phyloP scores from a whole-genome alignment of 2,888 invertebrate species.

The Acleris laterana region DNA sequence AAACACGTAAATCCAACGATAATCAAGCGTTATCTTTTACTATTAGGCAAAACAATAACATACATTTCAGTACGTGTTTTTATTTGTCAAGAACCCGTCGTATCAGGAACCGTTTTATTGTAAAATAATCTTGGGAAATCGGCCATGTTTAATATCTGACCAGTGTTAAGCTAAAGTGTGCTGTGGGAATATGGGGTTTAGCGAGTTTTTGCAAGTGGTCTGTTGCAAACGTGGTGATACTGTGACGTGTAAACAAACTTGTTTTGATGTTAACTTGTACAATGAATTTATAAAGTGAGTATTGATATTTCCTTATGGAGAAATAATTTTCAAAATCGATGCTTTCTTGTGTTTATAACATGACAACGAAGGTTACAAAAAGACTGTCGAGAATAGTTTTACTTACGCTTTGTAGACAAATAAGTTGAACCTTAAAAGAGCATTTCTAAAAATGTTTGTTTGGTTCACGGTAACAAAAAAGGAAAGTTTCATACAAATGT shows the following conservation, averaged over 20 bases:
- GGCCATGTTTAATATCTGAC: constrained; percentile 2
- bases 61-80: constrained; percentile 27
- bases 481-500: no score
- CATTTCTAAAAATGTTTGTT: no score
- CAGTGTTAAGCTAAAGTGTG: constrained; percentile 12
- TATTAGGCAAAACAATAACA: constrained; percentile 16
- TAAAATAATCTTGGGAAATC: constrained; percentile 4
- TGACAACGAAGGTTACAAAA: no score
- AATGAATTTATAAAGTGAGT: constrained; percentile 31
- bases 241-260: constrained; percentile 14
- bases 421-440: no score
- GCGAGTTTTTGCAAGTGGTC: constrained; percentile 30
- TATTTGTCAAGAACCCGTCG: constrained; percentile 15
- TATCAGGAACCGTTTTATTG: constrained; percentile 6
- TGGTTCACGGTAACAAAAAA: no score
- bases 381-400: no score
- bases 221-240: constrained; percentile 27
- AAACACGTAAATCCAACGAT: constrained; percentile 18
- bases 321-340: no score
- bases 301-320: not conserved
- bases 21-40: constrained; percentile 22
- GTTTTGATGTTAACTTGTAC: constrained; percentile 17
- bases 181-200: constrained; percentile 33
- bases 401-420: no score
- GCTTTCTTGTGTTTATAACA: no score